A percentile compares a stretch with the other conserved stretches of the same genome.
Conservation (phyloP, 2,888 invertebrate genomes). For the Lasioglossum leucozonium region DNA sequence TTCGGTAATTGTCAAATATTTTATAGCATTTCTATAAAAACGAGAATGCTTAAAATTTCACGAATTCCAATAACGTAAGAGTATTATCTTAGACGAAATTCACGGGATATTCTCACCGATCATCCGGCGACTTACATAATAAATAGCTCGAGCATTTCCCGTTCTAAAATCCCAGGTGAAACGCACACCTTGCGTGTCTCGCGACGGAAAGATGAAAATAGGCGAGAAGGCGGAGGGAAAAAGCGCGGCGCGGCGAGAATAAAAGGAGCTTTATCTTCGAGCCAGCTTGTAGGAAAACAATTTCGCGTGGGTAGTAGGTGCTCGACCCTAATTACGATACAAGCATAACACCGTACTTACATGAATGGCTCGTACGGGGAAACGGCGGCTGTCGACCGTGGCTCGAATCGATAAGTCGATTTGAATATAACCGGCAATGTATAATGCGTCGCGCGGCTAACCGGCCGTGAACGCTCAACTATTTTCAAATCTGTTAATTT, state of each 20-base stretch:
- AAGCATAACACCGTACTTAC: constrained; percentile 67
- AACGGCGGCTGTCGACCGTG: constrained; percentile 69
- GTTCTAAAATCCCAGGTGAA: not conserved
- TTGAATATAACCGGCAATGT: constrained; percentile 61
- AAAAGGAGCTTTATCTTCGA: constrained; percentile 55
- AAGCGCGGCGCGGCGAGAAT: constrained; percentile 30
- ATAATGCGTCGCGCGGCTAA: constrained; percentile 37
- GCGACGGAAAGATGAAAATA: not conserved
- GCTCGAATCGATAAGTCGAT: constrained; percentile 77
- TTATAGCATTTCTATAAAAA: no score
- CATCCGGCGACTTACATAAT: not conserved
- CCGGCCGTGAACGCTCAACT: constrained; percentile 37
- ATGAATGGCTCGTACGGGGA: constrained; percentile 66
- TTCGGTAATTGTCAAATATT: no score
- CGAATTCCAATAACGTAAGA: not conserved
- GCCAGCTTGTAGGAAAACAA: constrained; percentile 62
- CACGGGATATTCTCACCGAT: not conserved
- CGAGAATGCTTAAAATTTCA: not conserved
- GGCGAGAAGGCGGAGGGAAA: not conserved
- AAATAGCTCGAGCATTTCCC: constrained; percentile 37
- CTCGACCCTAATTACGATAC: constrained; percentile 69
- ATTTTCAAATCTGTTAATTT: constrained; percentile 67
- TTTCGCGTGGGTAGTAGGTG: constrained; percentile 61
- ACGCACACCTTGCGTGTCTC: not conserved
- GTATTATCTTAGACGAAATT: not conserved